phyloP scores from a whole-genome alignment of 2,113 vertebrate species.

The Columbina picui region DNA sequence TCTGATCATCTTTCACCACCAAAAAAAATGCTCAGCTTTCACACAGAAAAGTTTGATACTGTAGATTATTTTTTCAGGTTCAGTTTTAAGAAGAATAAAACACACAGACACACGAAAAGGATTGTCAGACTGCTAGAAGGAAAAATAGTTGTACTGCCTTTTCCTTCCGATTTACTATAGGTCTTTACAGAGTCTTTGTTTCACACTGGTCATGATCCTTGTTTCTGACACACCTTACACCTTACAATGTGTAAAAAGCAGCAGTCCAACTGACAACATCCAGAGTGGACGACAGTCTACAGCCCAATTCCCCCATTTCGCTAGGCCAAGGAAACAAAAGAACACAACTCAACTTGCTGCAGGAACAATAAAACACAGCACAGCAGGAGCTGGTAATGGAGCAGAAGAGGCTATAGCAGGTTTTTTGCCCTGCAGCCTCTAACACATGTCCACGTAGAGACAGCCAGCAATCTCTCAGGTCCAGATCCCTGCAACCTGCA shows the following conservation, averaged over 20 bases:
- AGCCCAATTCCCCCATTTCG: fast-evolving
- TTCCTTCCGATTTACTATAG: background rate
- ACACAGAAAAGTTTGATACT: background rate
- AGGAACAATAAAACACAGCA: background rate
- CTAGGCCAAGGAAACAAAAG: background rate
- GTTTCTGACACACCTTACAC: background rate
- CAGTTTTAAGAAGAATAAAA: background rate
- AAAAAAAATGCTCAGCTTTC: background rate
- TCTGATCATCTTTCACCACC: background rate
- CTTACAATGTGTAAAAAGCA: background rate
- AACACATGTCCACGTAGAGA: fast-evolving
- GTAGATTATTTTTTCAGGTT: background rate
- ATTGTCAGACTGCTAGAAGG: background rate
- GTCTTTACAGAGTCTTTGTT: background rate
- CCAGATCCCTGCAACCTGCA: background rate
- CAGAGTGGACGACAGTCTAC: background rate
- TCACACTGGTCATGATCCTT: background rate
- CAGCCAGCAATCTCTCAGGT: background rate
- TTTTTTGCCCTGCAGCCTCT: background rate
- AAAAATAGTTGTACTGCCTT: background rate
- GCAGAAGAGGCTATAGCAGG: background rate
- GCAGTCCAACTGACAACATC: background rate
- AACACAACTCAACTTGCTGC: background rate
- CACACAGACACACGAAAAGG: background rate
- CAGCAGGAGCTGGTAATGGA: background rate